These are phyloP conservation scores for Sinonovacula constricta DNA, from an alignment of 1,140 invertebrate genomes.

Conservation along the genomic window DNA sequence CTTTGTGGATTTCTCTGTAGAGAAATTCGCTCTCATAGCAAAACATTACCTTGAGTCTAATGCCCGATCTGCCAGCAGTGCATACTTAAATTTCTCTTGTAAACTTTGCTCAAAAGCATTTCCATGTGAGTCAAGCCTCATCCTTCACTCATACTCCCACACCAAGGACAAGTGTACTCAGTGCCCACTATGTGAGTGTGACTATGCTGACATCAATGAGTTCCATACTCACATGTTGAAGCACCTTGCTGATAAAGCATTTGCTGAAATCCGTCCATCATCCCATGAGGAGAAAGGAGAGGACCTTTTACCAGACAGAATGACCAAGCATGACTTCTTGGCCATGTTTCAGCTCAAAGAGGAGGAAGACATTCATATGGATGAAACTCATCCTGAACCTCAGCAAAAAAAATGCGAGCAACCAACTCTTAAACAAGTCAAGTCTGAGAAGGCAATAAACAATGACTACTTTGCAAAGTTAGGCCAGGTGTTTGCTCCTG, in stretches of 20 bases:
- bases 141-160: constrained; percentile 79
- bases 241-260: constrained; percentile 70
- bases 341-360: constrained; percentile 86
- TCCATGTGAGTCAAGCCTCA: constrained; percentile 85
- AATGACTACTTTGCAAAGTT: constrained; percentile 68
- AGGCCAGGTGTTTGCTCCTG: constrained; percentile 58
- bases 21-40: constrained; percentile 88
- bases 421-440: constrained; percentile 41
- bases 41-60: constrained; percentile 86
- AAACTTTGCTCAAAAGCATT: constrained; percentile 86
- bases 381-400: constrained; percentile 38
- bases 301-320: constrained; percentile 46
- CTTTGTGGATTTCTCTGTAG: constrained; percentile 88
- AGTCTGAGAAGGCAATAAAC: constrained; percentile 62
- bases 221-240: constrained; percentile 75
- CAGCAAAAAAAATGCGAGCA: constrained; percentile 49
- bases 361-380: constrained; percentile 51
- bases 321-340: constrained; percentile 86
- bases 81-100: constrained; percentile 85
- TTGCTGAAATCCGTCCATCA: constrained; percentile 59
- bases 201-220: constrained; percentile 69
- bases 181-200: constrained; percentile 75
- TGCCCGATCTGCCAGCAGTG: constrained; percentile 82
- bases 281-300: constrained; percentile 36
- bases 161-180: constrained; percentile 63